These are phyloP conservation scores for Shinisaurus crocodilurus DNA, from an alignment of 2,113 vertebrate species.

Conservation along the genomic window DNA sequence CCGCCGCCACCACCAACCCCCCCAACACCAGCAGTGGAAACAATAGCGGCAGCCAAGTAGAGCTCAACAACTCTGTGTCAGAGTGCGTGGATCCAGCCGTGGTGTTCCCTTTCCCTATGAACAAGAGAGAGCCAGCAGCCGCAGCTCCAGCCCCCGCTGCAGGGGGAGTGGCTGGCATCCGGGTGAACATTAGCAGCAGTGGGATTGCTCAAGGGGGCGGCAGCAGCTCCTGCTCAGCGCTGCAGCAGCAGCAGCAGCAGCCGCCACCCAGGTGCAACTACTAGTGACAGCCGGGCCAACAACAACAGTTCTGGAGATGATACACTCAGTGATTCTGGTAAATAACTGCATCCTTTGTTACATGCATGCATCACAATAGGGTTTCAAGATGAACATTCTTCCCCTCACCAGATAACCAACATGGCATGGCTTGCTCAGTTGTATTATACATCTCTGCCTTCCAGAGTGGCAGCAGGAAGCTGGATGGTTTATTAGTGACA, in stretches of 20 bases:
- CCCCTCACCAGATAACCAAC: too few relatives aligned
- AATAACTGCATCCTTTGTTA: constrained; percentile 40
- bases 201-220: constrained; percentile 1
- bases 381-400: background rate
- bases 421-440: background rate
- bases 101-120: constrained; percentile 92
- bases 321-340: constrained; percentile 90
- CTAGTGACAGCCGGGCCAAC: constrained; percentile 64
- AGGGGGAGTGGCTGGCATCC: background rate
- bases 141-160: constrained; percentile 39
- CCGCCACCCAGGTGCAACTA: constrained; percentile 1
- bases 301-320: constrained; percentile 82
- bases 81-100: constrained; percentile 92
- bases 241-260: background rate
- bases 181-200: background rate
- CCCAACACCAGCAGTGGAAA: constrained; percentile 15
- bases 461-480: background rate
- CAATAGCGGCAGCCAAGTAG: constrained; percentile 56
- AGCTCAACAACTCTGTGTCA: constrained; percentile 80
- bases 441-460: background rate
- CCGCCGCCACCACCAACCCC: constrained; percentile 1
- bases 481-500: background rate
- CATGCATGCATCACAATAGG: background rate
- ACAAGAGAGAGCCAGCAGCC: constrained; percentile 78
- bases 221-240: background rate